A percentile compares a stretch with the other conserved stretches of the same genome.
Evolutionary conservation across 2,113 vertebrate species (phyloP).

Genomic region (Otocyon megalotis): DNA sequence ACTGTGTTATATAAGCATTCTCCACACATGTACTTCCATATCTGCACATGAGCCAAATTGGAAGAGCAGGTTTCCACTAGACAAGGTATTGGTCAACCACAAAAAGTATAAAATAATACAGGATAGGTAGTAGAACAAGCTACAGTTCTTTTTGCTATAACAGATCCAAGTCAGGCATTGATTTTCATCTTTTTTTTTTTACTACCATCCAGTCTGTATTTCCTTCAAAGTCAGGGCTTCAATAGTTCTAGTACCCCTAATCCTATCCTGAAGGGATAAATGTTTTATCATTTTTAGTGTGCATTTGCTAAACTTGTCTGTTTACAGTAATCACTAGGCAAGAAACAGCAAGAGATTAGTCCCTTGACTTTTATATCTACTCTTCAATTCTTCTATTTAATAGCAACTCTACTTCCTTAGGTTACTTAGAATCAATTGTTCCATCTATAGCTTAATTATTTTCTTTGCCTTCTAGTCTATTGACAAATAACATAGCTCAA

Average conservation of each 20-base stretch:
- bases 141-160: background rate
- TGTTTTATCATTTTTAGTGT: background rate
- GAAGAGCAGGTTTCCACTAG: accelerated
- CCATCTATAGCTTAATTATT: background rate
- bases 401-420: background rate
- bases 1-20: background rate
- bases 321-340: background rate
- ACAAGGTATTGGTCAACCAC: background rate
- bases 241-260: background rate
- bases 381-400: background rate
- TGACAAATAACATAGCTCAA: background rate
- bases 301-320: background rate
- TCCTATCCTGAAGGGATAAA: no score
- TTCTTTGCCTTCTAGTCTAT: background rate
- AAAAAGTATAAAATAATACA: background rate
- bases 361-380: no score
- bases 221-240: background rate
- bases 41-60: background rate
- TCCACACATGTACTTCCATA: background rate
- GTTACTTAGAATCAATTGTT: background rate
- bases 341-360: background rate
- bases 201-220: background rate
- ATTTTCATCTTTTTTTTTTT: background rate
- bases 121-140: background rate
- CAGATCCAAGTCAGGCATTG: background rate